A percentile compares a stretch with the other conserved stretches of the same genome.
Evolutionary conservation across 92 coral and sea anemone species (phyloP).

Genomic region (Plumapathes pennacea): DNA sequence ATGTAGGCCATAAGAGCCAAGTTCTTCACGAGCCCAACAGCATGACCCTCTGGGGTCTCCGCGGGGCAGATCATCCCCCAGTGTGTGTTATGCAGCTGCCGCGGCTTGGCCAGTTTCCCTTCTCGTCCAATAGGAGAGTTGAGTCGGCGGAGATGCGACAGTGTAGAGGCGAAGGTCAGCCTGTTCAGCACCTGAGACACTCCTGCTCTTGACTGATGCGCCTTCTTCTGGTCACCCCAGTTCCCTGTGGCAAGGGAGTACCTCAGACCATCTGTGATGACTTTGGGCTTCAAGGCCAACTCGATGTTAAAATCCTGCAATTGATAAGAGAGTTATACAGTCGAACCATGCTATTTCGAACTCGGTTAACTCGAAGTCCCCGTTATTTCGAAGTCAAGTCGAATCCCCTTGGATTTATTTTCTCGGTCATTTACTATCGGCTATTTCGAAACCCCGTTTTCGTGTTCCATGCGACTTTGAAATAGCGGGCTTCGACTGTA

Average conservation of each 20-base stretch:
- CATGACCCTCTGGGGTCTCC: conserved; percentile 99
- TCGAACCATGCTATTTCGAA: too few species aligned
- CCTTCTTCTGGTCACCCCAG: conserved; percentile 99
- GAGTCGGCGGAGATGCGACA: conserved; percentile 95
- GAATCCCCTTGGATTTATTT: too few species aligned
- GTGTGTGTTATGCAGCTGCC: conserved; percentile 96
- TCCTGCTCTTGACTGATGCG: conserved; percentile 97
- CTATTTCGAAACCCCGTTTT: too few species aligned
- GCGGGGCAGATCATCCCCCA: conserved; percentile 99
- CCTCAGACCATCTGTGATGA: conserved; percentile 92
- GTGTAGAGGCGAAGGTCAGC: conserved; percentile 93
- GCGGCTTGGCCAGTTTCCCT: conserved; percentile 96
- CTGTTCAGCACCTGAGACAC: conserved; percentile 97
- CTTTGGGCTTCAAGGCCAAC: conserved; percentile 93
- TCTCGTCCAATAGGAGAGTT: conserved; percentile 99
- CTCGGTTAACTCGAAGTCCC: too few species aligned
- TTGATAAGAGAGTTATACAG: too few species aligned
- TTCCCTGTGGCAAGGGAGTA: conserved; percentile 97
- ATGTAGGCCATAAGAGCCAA: conserved; percentile 98
- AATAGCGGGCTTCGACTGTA: too few species aligned
- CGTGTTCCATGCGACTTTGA: too few species aligned
- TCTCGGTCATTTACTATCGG: too few species aligned
- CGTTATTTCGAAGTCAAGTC: too few species aligned
- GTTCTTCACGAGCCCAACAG: conserved; percentile 97
- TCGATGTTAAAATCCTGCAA: conserved; percentile 92